Conservation (phyloP, 2,888 invertebrate species). For the Callyntrura guangdongensis region DNA sequence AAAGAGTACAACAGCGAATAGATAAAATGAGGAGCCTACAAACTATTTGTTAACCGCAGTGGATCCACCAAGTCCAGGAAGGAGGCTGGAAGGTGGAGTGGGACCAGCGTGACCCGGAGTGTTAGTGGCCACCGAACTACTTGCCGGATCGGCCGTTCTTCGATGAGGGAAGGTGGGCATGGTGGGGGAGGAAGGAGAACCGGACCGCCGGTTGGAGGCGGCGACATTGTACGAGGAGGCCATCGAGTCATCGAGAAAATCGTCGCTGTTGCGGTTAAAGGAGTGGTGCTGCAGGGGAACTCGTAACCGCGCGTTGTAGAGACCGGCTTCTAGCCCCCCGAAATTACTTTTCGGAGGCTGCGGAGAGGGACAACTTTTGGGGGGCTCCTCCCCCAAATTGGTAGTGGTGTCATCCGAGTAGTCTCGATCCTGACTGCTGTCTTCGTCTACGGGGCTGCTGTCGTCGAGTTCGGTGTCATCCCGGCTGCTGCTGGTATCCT, state of each 20-base stretch:
- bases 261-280: constrained; percentile 15
- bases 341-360: background rate
- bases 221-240: background rate
- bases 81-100: no score
- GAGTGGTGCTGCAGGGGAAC: constrained; percentile 27
- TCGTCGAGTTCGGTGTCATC: background rate
- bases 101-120: no score
- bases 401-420: background rate
- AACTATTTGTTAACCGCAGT: no score
- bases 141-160: background rate
- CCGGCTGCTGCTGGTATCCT: background rate
- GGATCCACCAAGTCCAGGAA: no score
- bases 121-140: background rate
- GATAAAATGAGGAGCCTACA: no score
- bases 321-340: no score
- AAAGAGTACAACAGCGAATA: no score
- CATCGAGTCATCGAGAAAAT: background rate
- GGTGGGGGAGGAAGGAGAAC: background rate
- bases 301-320: background rate
- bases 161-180: background rate
- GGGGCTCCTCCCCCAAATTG: no score
- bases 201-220: background rate
- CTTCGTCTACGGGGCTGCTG: background rate
- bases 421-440: background rate
- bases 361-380: background rate